A percentile compares a stretch with the other conserved stretches of the same genome.
These are phyloP conservation scores for Margarornis squamiger DNA, from an alignment of 2,797 vertebrate species.

Conservation along the genomic window DNA sequence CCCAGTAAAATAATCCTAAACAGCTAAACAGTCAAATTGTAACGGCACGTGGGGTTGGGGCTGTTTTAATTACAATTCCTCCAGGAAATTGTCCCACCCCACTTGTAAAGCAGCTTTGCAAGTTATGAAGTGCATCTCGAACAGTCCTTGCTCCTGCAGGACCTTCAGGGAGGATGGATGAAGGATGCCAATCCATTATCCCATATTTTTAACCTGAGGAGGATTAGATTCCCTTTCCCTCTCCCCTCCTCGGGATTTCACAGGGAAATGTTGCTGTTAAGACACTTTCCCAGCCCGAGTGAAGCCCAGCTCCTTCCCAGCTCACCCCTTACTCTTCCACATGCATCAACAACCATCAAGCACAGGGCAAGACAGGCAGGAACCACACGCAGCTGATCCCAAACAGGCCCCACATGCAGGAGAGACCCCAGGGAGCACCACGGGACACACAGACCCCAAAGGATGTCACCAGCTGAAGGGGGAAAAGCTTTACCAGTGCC, in stretches of 20 bases:
- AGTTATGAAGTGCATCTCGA: background rate
- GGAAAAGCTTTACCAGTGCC: background rate
- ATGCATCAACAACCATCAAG: background rate
- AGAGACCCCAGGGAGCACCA: background rate
- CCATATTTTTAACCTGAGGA: background rate
- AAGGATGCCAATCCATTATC: background rate
- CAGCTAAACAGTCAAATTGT: background rate
- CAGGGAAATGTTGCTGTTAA: background rate
- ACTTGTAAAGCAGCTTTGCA: background rate
- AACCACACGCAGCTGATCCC: constrained; percentile 35
- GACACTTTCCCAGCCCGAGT: background rate
- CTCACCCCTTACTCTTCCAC: background rate
- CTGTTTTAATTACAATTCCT: background rate
- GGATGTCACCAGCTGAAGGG: rapidly evolving
- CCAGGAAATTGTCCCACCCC: background rate
- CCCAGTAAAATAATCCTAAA: background rate
- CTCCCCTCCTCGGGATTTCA: background rate
- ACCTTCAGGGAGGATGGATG: background rate
- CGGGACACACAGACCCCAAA: background rate
- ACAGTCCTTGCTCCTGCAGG: background rate
- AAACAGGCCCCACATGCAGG: constrained; percentile 37
- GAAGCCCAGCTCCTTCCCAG: background rate
- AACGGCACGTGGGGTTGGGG: rapidly evolving
- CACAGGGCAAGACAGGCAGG: background rate
- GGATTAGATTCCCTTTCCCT: background rate